Evolutionary conservation across 2,888 invertebrate species (phyloP).

Genomic region (Drosophila anomelani): DNA sequence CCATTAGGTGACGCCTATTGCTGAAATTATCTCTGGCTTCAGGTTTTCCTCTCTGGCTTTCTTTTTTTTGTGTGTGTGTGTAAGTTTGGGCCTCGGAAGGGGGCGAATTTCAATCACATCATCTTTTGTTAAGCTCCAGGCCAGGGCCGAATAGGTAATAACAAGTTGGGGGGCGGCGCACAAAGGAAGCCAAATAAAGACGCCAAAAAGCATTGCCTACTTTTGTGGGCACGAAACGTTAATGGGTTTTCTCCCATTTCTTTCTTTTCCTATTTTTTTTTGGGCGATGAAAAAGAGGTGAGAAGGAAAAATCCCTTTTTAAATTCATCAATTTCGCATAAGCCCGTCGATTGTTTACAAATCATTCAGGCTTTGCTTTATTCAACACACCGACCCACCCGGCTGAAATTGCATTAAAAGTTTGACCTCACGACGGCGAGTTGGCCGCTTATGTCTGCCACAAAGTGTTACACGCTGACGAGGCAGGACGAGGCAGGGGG

Average conservation of each 20-base stretch:
- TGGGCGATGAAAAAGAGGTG: conserved; percentile 8
- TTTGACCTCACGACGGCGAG: conserved; percentile 39
- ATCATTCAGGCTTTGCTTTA: conserved; percentile 20
- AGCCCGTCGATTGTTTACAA: conserved; percentile 40
- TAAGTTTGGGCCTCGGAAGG: background rate
- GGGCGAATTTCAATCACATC: conserved; percentile 74
- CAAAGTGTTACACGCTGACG: conserved; percentile 33
- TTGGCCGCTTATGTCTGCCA: conserved; percentile 34
- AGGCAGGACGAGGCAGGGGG: background rate
- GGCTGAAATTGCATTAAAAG: conserved; percentile 70
- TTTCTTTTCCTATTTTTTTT: background rate
- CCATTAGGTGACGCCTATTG: conserved; percentile 78
- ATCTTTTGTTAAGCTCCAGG: conserved; percentile 64
- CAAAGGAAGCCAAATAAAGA: conserved; percentile 46
- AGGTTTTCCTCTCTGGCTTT: conserved; percentile 27
- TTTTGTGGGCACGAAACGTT: conserved; percentile 42
- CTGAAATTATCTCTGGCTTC: conserved; percentile 70
- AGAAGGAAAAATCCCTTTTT: conserved; percentile 19
- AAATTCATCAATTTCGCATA: conserved; percentile 40
- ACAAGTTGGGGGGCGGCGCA: conserved; percentile 34
- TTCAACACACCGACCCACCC: conserved; percentile 43
- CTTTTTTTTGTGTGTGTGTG: conserved; percentile 1
- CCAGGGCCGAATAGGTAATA: conserved; percentile 58
- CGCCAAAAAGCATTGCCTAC: conserved; percentile 42
- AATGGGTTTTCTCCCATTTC: conserved; percentile 24